Conservation (phyloP, 92 coral and sea anemone species). For the Bergia puertoricense region DNA sequence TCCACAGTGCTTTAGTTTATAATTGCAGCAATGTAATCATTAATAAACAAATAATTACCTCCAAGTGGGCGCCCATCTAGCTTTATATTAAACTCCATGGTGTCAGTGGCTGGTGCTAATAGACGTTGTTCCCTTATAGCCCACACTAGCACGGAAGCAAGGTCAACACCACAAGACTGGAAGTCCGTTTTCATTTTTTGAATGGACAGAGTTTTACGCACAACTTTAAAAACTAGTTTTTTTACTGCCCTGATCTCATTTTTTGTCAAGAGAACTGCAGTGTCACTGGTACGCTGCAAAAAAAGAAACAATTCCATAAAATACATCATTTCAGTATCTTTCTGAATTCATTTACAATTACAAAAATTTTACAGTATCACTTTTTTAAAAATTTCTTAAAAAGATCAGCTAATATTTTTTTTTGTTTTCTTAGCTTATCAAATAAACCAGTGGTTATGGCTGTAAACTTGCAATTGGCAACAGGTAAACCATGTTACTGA, state of each 20-base stretch:
- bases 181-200: constrained; percentile 20
- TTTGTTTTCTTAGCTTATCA: too few relatives aligned
- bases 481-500: too few relatives aligned
- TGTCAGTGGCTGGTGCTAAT: constrained; percentile 1
- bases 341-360: too few relatives aligned
- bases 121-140: constrained; percentile 32
- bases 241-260: constrained; percentile 11
- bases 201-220: constrained; percentile 11
- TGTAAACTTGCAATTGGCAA: too few relatives aligned
- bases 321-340: too few relatives aligned
- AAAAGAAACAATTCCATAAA: too few relatives aligned
- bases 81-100: constrained; percentile 30
- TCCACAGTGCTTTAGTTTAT: too few relatives aligned
- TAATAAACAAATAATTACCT: neutral
- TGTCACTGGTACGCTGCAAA: constrained; percentile 1
- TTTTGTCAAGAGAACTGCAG: neutral
- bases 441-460: too few relatives aligned
- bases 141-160: constrained; percentile 10
- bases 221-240: neutral
- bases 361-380: too few relatives aligned
- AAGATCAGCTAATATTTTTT: too few relatives aligned
- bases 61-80: constrained; percentile 34
- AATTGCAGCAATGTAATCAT: neutral
- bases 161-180: constrained; percentile 9
- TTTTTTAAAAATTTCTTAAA: too few relatives aligned